phyloP scores from a whole-genome alignment of 2,113 vertebrate genomes.

The Pelobates fuscus region DNA sequence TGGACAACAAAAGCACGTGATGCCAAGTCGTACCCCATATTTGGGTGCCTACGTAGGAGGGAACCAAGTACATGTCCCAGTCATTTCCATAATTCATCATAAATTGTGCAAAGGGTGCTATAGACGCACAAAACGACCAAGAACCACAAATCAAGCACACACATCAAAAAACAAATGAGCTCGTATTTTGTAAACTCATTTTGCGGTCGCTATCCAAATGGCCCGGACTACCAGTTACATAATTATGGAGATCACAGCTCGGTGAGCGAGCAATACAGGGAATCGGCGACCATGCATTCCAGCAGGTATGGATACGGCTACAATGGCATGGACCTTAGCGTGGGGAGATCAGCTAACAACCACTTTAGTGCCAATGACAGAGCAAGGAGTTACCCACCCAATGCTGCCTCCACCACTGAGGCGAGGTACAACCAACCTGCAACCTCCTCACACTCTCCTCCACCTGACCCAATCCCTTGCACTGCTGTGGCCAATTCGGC shows the following conservation, averaged over 20 bases:
- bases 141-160: constrained; percentile 99
- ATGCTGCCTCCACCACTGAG: constrained; percentile 83
- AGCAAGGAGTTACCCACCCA: constrained; percentile 86
- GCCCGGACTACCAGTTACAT: constrained; percentile 99
- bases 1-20: constrained; percentile 99
- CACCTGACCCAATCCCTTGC: constrained; percentile 88
- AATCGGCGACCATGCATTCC: constrained; percentile 95
- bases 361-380: constrained; percentile 92
- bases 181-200: constrained; percentile 99
- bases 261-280: constrained; percentile 95
- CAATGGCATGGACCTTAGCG: constrained; percentile 98
- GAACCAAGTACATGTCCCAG: constrained; percentile 99
- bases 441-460: constrained; percentile 78
- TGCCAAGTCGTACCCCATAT: constrained; percentile 97
- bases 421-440: constrained; percentile 89
- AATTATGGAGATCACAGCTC: constrained; percentile 98
- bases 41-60: constrained; percentile 99
- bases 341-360: constrained; percentile 83
- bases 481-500: constrained; percentile 85
- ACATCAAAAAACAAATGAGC: constrained; percentile 98
- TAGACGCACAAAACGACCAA: constrained; percentile 98
- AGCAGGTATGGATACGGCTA: constrained; percentile 97
- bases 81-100: constrained; percentile 99
- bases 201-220: constrained; percentile 99
- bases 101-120: constrained; percentile 99